Conservation (phyloP, 2,888 invertebrate genomes). For the Lasius fuliginosus region DNA sequence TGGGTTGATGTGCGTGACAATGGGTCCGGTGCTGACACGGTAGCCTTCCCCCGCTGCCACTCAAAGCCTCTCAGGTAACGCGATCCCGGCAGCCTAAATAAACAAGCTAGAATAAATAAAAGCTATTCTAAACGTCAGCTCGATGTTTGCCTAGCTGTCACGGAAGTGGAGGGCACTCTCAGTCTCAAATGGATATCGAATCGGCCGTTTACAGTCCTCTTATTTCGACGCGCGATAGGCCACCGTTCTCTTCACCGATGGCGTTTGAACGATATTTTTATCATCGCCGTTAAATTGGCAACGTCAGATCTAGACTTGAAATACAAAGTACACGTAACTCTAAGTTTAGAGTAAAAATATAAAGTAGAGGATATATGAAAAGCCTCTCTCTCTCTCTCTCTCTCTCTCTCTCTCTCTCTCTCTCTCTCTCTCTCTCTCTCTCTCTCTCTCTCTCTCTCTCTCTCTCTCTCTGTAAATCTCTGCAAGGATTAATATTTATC, state of each 20-base stretch:
- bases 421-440: too few species aligned
- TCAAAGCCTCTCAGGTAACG: conserved; percentile 83
- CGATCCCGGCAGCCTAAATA: conserved; percentile 85
- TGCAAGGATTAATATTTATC: conserved; percentile 26
- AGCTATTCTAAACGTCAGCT: conserved; percentile 83
- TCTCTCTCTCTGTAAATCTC: background rate
- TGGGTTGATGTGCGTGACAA: conserved; percentile 74
- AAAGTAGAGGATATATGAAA: background rate
- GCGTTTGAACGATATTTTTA: conserved; percentile 77
- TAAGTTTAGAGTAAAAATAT: background rate
- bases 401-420: too few species aligned
- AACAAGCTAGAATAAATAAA: conserved; percentile 85
- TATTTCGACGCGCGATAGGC: conserved; percentile 53
- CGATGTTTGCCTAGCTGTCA: conserved; percentile 85
- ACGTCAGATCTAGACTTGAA: background rate
- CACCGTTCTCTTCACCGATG: conserved; percentile 49
- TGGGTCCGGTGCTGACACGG: conserved; percentile 78
- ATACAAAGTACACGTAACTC: background rate
- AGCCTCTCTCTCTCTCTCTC: background rate
- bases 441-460: too few species aligned
- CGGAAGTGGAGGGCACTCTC: conserved; percentile 75
- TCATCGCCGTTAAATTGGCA: conserved; percentile 50
- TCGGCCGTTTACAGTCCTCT: conserved; percentile 78
- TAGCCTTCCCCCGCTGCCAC: conserved; percentile 78
- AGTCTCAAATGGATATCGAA: conserved; percentile 82